Evolutionary conservation across 1,140 invertebrate genomes (phyloP).

Genomic region (Zophobas atratus): DNA sequence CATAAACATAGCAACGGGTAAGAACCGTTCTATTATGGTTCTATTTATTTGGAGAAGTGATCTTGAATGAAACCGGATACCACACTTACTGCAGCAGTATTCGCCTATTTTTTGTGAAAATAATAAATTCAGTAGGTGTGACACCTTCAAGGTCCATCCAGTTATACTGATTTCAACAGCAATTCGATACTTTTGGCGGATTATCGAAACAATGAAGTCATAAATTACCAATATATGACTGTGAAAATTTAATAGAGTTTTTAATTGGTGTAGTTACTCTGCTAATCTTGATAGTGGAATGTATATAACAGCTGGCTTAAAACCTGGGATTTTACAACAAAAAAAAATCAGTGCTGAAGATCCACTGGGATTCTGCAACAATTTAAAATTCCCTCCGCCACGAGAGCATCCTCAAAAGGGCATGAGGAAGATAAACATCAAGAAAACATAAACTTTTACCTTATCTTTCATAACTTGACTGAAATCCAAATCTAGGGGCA

Average conservation of each 20-base stretch:
- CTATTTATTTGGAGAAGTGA: not conserved
- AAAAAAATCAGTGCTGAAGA: not conserved
- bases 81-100: not conserved
- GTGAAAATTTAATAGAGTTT: too few relatives aligned
- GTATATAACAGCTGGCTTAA: not conserved
- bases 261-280: too few relatives aligned
- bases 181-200: not conserved
- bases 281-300: too few relatives aligned
- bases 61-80: constrained; percentile 13
- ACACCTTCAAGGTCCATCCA: constrained; percentile 28
- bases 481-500: constrained; percentile 4
- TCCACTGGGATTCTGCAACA: not conserved
- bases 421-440: constrained; percentile 34
- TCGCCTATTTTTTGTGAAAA: constrained; percentile 22
- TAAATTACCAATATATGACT: too few relatives aligned
- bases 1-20: not conserved
- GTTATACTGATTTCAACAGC: not conserved
- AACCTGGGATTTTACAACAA: not conserved
- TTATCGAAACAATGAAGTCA: too few relatives aligned
- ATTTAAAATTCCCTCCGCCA: constrained; percentile 30
- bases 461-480: constrained; percentile 45
- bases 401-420: constrained; percentile 37
- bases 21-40: too few relatives aligned
- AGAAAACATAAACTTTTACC: constrained; percentile 4
- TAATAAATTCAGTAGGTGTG: constrained; percentile 36